phyloP scores from a whole-genome alignment of 2,888 invertebrate species.

The Carcina quercana region DNA sequence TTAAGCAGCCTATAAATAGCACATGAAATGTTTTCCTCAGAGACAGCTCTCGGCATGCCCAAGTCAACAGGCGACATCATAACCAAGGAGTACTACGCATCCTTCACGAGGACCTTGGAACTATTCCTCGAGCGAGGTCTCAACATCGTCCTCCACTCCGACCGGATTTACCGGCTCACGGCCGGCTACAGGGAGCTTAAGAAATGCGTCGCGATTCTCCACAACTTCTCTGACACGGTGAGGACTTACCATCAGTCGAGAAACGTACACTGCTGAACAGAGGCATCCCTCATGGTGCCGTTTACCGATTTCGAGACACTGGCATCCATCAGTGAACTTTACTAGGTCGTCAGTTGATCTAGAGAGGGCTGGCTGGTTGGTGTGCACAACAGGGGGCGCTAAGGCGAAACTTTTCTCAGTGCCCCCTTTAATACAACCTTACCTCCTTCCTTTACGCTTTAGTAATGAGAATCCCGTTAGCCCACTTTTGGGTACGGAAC shows the following conservation, averaged over 20 bases:
- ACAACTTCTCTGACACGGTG: slow-evolving; percentile 41
- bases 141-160: slow-evolving; percentile 36
- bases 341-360: too few relatives aligned
- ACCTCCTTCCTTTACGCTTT: too few relatives aligned
- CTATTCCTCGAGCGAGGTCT: slow-evolving; percentile 33
- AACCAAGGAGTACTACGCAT: slow-evolving; percentile 38
- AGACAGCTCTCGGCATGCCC: slow-evolving; percentile 44
- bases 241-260: slow-evolving; percentile 13
- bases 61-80: slow-evolving; percentile 34
- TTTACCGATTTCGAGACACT: too few relatives aligned
- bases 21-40: too few relatives aligned
- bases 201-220: slow-evolving; percentile 30
- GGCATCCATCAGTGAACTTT: too few relatives aligned
- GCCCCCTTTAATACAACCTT: too few relatives aligned
- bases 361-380: too few relatives aligned
- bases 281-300: neutral
- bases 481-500: too few relatives aligned
- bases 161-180: slow-evolving; percentile 36
- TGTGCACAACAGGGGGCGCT: too few relatives aligned
- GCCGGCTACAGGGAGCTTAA: slow-evolving; percentile 28
- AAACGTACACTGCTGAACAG: neutral
- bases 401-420: too few relatives aligned
- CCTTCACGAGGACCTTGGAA: slow-evolving; percentile 34
- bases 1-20: too few relatives aligned
- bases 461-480: too few relatives aligned